phyloP scores from a whole-genome alignment of 2,113 vertebrate species.

The Brienomyrus brachyistius region DNA sequence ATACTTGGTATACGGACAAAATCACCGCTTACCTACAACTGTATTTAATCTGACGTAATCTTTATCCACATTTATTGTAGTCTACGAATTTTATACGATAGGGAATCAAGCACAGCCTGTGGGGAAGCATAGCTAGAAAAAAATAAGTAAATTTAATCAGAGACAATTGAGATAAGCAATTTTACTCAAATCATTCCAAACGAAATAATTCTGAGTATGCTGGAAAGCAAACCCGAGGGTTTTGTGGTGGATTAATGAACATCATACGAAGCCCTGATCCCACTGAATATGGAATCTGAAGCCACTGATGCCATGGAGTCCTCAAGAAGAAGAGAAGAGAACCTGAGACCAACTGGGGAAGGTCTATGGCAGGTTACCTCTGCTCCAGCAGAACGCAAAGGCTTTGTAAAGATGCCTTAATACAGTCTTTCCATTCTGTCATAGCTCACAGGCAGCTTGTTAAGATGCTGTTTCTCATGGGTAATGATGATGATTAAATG shows the following conservation, averaged over 20 bases:
- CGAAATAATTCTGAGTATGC: constrained; percentile 6
- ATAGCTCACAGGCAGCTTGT: background rate
- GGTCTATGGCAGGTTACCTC: background rate
- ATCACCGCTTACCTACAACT: background rate
- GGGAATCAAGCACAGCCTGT: background rate
- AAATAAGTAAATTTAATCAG: constrained; percentile 10
- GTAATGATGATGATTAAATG: constrained; percentile 43
- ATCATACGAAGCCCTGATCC: background rate
- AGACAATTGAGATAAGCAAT: background rate
- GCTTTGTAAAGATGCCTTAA: background rate
- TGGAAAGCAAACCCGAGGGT: background rate
- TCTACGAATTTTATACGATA: background rate
- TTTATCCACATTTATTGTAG: background rate
- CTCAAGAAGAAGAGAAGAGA: background rate
- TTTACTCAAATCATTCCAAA: background rate
- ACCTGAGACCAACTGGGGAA: background rate
- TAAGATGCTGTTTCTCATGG: background rate
- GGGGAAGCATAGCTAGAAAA: background rate
- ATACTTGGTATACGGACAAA: background rate
- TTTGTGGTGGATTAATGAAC: background rate
- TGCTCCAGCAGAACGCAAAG: background rate
- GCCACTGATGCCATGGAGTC: background rate
- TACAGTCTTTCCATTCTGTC: background rate
- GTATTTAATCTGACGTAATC: background rate
- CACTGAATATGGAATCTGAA: background rate